A percentile compares a stretch with the other conserved stretches of the same genome.
These are phyloP conservation scores for Meiosimyza platycephala DNA, from an alignment of 2,888 invertebrate genomes.

Conservation along the genomic window DNA sequence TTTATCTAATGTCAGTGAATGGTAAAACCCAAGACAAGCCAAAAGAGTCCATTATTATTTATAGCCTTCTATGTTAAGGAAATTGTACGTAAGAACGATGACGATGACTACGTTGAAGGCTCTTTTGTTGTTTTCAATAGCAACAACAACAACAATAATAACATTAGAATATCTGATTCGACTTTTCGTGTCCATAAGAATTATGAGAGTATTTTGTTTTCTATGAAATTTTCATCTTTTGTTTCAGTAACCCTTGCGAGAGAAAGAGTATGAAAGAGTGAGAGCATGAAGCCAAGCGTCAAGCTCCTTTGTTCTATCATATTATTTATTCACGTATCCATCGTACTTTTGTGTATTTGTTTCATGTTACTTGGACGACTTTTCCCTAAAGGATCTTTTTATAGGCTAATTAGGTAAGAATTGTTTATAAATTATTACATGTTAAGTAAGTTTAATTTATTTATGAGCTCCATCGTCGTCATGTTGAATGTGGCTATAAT, in stretches of 20 bases:
- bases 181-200: conserved; percentile 7
- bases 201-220: conserved; percentile 15
- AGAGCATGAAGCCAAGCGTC: too few species aligned
- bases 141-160: conserved; percentile 12
- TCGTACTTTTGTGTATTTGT: too few species aligned
- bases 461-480: conserved; percentile 41
- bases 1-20: conserved; percentile 26
- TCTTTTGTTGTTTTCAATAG: neutral
- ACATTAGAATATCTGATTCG: neutral
- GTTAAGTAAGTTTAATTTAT: conserved; percentile 40
- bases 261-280: too few species aligned
- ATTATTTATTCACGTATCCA: too few species aligned
- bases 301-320: too few species aligned
- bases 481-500: neutral
- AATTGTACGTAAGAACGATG: too few species aligned
- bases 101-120: neutral
- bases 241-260: neutral
- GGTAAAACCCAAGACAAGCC: neutral
- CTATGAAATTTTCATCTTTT: conserved; percentile 16
- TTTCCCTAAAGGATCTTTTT: conserved; percentile 38
- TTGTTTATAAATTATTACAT: conserved; percentile 37
- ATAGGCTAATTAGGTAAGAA: conserved; percentile 41
- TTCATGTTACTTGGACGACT: neutral
- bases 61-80: conserved; percentile 36
- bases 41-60: conserved; percentile 38